phyloP scores from a whole-genome alignment of 53 echinoderm and acorn worm species.

The Paracentrotus lividus region DNA sequence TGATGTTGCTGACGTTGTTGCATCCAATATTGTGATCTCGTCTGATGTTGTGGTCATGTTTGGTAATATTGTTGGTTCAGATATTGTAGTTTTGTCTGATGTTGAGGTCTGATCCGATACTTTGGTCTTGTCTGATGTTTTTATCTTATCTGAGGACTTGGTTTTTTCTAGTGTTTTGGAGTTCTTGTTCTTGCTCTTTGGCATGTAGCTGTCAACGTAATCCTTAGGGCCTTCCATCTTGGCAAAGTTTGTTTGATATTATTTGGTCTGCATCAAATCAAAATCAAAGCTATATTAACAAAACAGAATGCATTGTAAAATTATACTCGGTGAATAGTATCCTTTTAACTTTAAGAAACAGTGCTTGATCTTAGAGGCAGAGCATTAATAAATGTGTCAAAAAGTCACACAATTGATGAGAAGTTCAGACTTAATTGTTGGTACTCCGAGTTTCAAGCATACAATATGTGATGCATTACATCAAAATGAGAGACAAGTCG shows the following conservation, averaged over 20 bases:
- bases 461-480: no score
- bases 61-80: not conserved
- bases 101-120: not conserved
- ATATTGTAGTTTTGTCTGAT: not conserved
- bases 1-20: no score
- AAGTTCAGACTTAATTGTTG: no score
- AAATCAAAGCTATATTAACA: not conserved
- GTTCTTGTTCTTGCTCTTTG: not conserved
- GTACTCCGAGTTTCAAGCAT: no score
- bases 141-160: not conserved
- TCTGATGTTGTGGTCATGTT: not conserved
- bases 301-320: not conserved
- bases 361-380: no score
- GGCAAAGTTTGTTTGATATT: not conserved
- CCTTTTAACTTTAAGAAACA: no score
- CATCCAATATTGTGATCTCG: not conserved
- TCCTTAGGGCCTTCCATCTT: constrained; percentile 63
- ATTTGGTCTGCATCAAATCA: not conserved
- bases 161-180: no score
- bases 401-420: no score
- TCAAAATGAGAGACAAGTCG: no score
- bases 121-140: not conserved
- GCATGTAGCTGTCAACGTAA: constrained; percentile 68
- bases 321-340: no score
- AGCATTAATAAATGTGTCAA: no score